Percentiles rank a stretch among this genome's conserved stretches.
Conservation (phyloP, 1,140 invertebrate genomes). For the Conus betulinus region DNA sequence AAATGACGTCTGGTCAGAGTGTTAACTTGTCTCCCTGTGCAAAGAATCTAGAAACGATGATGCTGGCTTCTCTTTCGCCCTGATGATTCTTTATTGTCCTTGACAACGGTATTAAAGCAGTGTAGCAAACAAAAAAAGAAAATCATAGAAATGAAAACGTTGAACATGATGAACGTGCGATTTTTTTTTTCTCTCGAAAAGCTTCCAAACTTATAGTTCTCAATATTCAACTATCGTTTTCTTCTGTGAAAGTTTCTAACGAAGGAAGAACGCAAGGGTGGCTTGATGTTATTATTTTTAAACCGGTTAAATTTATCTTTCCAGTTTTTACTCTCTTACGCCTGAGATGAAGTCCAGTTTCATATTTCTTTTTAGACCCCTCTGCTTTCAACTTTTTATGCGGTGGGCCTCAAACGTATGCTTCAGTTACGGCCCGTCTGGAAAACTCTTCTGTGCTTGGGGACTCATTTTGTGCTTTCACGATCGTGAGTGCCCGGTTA, state of each 20-base stretch:
- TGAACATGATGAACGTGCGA: neutral
- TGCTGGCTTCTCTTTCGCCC: too few relatives aligned
- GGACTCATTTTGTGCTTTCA: neutral
- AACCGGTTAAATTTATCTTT: neutral
- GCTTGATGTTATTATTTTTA: neutral
- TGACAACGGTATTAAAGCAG: too few relatives aligned
- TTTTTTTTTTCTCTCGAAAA: neutral
- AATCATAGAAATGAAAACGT: too few relatives aligned
- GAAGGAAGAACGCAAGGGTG: neutral
- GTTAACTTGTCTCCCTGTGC: too few relatives aligned
- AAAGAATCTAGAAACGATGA: too few relatives aligned
- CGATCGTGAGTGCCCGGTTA: neutral
- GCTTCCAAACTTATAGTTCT: neutral
- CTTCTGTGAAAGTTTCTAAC: neutral
- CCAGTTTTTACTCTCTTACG: neutral
- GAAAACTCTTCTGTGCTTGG: slow-evolving; percentile 3
- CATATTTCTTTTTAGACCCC: neutral
- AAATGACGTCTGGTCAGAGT: too few relatives aligned
- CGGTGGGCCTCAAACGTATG: neutral
- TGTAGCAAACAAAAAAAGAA: neutral
- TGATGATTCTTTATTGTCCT: too few relatives aligned
- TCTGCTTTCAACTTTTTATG: neutral
- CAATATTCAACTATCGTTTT: neutral
- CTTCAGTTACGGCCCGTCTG: neutral
- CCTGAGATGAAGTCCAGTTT: neutral